These are phyloP conservation scores for Eilema sororculum DNA, from an alignment of 2,888 invertebrate species.

Conservation along the genomic window DNA sequence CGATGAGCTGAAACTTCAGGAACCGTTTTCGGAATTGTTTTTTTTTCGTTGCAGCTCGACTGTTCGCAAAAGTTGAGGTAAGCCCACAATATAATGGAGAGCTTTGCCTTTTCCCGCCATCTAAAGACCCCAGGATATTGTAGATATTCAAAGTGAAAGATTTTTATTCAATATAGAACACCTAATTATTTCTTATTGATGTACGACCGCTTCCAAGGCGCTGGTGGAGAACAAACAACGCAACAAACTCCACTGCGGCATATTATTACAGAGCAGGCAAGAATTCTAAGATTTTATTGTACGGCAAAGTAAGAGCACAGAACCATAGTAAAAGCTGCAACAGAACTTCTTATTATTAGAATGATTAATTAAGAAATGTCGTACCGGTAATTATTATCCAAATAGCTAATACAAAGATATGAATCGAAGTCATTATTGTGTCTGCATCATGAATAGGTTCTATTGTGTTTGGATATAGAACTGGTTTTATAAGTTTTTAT, in stretches of 20 bases:
- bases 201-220: no score
- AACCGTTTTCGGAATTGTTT: background rate
- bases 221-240: no score
- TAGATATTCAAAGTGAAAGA: no score
- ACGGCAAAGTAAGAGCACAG: background rate
- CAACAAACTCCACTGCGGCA: no score
- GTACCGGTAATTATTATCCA: background rate
- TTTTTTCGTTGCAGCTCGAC: no score
- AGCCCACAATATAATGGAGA: no score
- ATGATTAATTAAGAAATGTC: background rate
- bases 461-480: conserved; percentile 49
- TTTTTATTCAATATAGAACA: no score
- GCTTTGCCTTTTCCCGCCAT: no score
- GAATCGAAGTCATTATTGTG: conserved; percentile 30
- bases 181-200: no score
- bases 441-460: conserved; percentile 31
- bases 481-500: conserved; percentile 32
- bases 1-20: background rate
- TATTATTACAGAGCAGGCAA: background rate
- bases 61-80: no score
- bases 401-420: conserved; percentile 30
- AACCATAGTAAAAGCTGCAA: no score
- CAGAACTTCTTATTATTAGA: conserved; percentile 5
- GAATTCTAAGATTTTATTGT: background rate
- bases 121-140: background rate